phyloP scores from a whole-genome alignment of 2,113 vertebrate genomes.

The Pangasianodon hypophthalmus region DNA sequence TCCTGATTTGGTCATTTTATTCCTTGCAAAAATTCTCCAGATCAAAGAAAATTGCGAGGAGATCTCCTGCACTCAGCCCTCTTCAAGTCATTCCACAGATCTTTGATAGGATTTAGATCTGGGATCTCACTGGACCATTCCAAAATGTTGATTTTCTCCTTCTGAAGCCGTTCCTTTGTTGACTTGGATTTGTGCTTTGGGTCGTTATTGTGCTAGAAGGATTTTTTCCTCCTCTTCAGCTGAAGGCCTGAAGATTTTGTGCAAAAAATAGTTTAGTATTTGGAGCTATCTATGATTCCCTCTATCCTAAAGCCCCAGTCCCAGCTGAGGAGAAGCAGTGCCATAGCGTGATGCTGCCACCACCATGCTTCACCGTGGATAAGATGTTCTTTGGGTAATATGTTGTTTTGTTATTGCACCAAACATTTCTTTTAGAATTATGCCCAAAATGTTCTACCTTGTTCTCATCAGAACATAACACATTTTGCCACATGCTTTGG shows the following conservation, averaged over 20 bases:
- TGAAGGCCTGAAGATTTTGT: background rate
- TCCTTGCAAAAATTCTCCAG: background rate
- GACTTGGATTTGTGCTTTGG: background rate
- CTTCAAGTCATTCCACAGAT: background rate
- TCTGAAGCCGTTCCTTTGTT: background rate
- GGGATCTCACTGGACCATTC: background rate
- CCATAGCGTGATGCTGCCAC: background rate
- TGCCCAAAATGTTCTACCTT: background rate
- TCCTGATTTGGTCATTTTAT: background rate
- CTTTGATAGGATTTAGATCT: background rate
- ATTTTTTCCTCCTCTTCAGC: background rate
- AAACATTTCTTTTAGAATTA: background rate
- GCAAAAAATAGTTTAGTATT: background rate
- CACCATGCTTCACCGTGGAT: background rate
- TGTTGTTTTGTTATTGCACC: background rate
- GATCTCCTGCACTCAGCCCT: background rate
- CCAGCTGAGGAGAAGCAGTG: background rate
- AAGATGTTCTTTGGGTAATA: background rate
- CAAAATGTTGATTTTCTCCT: background rate
- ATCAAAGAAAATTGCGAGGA: background rate
- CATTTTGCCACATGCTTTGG: background rate
- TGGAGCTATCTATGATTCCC: background rate
- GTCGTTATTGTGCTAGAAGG: background rate
- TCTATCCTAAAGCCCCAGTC: background rate
- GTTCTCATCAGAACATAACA: background rate